Evolutionary conservation across 2,797 vertebrate genomes (phyloP).

Genomic region (Alfaro cultratus): DNA sequence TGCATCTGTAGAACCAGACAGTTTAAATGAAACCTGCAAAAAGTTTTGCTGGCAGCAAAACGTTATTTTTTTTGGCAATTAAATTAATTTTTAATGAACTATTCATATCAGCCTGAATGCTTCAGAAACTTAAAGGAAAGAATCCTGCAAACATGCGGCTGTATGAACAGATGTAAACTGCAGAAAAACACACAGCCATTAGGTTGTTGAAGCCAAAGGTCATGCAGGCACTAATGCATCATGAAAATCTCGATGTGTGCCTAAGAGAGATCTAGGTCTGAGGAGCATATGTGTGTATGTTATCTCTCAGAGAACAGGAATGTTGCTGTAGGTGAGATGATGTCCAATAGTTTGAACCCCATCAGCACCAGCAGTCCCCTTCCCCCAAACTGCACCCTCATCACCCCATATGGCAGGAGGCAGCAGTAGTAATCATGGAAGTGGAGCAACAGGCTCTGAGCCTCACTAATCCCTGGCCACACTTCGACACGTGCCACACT

Average conservation of each 20-base stretch:
- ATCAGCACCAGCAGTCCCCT: conserved; percentile 2
- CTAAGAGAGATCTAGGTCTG: conserved; percentile 14
- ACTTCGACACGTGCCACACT: conserved; percentile 81
- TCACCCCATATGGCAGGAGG: conserved; percentile 80
- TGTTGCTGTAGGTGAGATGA: conserved; percentile 26
- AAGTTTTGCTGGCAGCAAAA: neutral
- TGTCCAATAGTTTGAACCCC: conserved; percentile 47
- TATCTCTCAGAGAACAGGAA: conserved; percentile 30
- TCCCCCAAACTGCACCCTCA: conserved; percentile 54
- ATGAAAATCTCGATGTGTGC: conserved; percentile 25
- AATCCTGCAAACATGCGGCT: neutral
- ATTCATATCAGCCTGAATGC: neutral
- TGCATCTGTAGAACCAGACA: neutral
- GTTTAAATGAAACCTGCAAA: neutral
- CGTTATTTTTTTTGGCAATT: neutral
- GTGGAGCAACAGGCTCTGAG: conserved; percentile 83
- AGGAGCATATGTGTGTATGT: conserved; percentile 42
- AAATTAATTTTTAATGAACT: neutral
- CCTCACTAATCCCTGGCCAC: conserved; percentile 80
- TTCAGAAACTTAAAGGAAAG: neutral
- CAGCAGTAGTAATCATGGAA: conserved; percentile 85
- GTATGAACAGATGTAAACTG: neutral
- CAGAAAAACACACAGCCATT: conserved; percentile 7
- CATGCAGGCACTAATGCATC: conserved; percentile 25
- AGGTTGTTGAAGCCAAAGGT: conserved; percentile 32